Evolutionary conservation across 2,113 vertebrate species (phyloP), one percentile per base, ranked within the genome.

Genomic region (Nycticebus coucang): DNA sequence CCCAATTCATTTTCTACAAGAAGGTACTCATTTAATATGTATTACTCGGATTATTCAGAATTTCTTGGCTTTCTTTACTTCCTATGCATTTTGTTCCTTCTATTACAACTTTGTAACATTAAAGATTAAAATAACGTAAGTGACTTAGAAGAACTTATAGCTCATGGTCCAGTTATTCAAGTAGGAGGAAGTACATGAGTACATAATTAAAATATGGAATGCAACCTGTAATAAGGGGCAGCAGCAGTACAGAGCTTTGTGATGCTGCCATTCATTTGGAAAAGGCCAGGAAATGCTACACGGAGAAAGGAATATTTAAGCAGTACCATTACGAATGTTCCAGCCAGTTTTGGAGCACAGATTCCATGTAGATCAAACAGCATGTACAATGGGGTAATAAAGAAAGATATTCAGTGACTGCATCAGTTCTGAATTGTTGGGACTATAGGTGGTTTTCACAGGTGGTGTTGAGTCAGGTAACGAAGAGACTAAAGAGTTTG

Each of bases 321-420:
- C 11, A 6, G 4, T 21, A 68, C n/a, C 12, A 41, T 64, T 37
- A 72, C 1, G 4, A 30, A 8, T 18, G 89, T 33, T 30, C 19
- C 17, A 82, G 13, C 7, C 0, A 21, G 30, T 83, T 37, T 9
- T 50, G 21, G 17, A 78, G 0, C 1, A 24, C 2, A 74, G 22
- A 87, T 24, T 87, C 2, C 15, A 35, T 15, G n/a, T 21, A 35
- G 10, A 74, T 6, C 19, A 57, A 35, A 35, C 1, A 59, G 12
- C 5, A 9, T 26, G 11, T 24, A 3, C 19, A 53, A n/a, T 12
- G 9, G 3, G 0, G 13, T 5, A 0, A 33, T 53, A 37, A 0
- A 2, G 37, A 2, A 13, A 79, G 0, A 3, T 12, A 57, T 50
- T 30, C 22, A n/a, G 33, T 77, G 24, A 77, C n/a, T 24, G 33